phyloP scores from a whole-genome alignment of 2,888 invertebrate genomes.

The Acronicta alni region DNA sequence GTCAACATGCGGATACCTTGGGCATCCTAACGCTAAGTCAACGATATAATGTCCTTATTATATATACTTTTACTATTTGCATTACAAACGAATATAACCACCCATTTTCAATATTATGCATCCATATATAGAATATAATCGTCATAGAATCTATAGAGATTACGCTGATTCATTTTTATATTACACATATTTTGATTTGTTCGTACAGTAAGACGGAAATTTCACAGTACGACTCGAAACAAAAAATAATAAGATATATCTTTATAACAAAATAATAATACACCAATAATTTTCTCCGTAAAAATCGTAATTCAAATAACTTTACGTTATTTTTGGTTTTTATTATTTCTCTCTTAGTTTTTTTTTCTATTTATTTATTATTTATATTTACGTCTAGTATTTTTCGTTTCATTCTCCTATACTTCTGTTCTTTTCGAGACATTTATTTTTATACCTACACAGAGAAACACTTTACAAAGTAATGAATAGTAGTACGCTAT shows the following conservation, averaged over 20 bases:
- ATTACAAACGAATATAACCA: constrained; percentile 83
- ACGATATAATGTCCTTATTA: constrained; percentile 81
- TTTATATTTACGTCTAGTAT: constrained; percentile 64
- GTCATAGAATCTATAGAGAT: constrained; percentile 73
- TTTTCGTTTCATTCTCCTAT: constrained; percentile 79
- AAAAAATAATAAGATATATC: constrained; percentile 61
- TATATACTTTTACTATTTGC: constrained; percentile 86
- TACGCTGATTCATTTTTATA: constrained; percentile 75
- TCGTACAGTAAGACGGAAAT: constrained; percentile 77
- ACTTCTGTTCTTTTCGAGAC: constrained; percentile 80
- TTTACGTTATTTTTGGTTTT: constrained; percentile 63
- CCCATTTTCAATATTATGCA: constrained; percentile 82
- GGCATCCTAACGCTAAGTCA: constrained; percentile 88
- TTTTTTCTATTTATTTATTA: constrained; percentile 70
- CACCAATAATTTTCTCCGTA: constrained; percentile 73
- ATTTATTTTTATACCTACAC: constrained; percentile 85
- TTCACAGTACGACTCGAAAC: constrained; percentile 62
- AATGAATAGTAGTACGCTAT: constrained; percentile 81
- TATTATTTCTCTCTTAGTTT: constrained; percentile 66
- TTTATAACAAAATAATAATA: constrained; percentile 54
- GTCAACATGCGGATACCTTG: constrained; percentile 86
- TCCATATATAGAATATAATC: constrained; percentile 75
- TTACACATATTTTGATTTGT: constrained; percentile 75
- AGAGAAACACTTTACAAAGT: constrained; percentile 89
- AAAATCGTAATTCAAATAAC: constrained; percentile 70